Percentiles rank a stretch among this genome's conserved stretches.
phyloP scores from a whole-genome alignment of 1,140 invertebrate species.

The Trichonephila clavata region DNA sequence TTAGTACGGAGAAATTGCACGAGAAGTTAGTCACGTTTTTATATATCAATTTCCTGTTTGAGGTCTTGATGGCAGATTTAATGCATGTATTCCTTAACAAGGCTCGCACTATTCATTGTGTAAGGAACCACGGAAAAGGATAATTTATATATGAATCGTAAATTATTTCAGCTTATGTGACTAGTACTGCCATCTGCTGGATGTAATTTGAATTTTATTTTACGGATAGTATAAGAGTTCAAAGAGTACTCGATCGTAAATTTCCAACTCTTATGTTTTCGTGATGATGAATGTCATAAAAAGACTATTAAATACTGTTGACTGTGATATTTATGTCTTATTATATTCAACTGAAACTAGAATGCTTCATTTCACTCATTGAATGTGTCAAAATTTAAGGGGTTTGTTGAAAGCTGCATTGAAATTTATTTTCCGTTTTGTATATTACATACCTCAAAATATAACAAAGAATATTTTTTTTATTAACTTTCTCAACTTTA shows the following conservation, averaged over 20 bases:
- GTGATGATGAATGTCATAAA: neutral
- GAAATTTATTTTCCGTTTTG: no score
- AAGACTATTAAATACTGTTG: no score
- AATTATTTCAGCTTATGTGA: conserved; percentile 1
- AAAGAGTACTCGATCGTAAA: neutral
- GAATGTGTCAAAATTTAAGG: neutral
- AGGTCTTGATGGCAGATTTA: conserved; percentile 30
- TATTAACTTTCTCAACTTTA: no score
- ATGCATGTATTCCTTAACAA: conserved; percentile 2
- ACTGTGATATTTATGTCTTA: no score
- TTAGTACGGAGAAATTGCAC: neutral
- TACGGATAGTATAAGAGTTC: neutral
- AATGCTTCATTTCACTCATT: neutral
- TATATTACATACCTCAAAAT: no score
- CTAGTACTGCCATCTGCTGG: conserved; percentile 32
- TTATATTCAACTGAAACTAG: neutral
- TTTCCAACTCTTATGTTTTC: neutral
- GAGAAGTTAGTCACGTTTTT: conserved; percentile 24
- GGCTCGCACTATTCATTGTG: neutral
- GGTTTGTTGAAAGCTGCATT: no score
- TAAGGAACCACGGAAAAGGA: neutral
- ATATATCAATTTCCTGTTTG: conserved; percentile 21
- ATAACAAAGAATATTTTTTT: no score
- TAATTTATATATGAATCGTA: conserved; percentile 28
- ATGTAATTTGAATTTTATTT: neutral